These are phyloP conservation scores for Melanotaenia duboulayi DNA, from an alignment of 2,113 vertebrate genomes.

Conservation along the genomic window DNA sequence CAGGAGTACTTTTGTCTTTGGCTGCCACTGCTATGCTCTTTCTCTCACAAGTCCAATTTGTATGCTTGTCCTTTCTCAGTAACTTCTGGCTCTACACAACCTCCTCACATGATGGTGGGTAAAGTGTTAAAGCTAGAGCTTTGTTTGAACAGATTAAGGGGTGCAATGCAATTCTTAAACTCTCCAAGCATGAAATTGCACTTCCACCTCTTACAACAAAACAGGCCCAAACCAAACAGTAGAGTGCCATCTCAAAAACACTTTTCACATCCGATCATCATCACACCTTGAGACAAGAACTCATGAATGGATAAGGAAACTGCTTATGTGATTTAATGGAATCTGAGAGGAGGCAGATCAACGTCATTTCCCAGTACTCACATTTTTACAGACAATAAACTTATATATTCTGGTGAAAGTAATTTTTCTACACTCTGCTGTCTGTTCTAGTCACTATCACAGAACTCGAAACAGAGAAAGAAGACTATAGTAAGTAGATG, in stretches of 20 bases:
- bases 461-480: background rate
- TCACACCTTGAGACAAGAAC: background rate
- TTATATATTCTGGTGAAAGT: background rate
- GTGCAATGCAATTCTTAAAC: constrained; percentile 8
- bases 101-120: background rate
- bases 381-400: constrained; percentile 21
- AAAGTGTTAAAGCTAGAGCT: background rate
- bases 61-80: background rate
- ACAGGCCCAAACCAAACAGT: background rate
- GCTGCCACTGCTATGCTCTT: background rate
- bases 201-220: background rate
- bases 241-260: background rate
- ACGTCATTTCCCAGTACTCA: constrained; percentile 6
- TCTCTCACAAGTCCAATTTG: background rate
- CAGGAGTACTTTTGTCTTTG: too few relatives aligned
- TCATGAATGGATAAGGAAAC: constrained; percentile 7
- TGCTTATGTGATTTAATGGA: background rate
- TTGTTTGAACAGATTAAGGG: constrained; percentile 16
- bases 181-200: constrained; percentile 6
- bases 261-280: background rate
- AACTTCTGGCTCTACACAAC: background rate
- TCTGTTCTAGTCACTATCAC: background rate
- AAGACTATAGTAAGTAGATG: too few relatives aligned
- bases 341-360: constrained; percentile 2
- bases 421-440: constrained; percentile 4